A percentile compares a stretch with the other conserved stretches of the same genome.
phyloP scores from a whole-genome alignment of 2,888 invertebrate species.

The Perizoma affinitatum region DNA sequence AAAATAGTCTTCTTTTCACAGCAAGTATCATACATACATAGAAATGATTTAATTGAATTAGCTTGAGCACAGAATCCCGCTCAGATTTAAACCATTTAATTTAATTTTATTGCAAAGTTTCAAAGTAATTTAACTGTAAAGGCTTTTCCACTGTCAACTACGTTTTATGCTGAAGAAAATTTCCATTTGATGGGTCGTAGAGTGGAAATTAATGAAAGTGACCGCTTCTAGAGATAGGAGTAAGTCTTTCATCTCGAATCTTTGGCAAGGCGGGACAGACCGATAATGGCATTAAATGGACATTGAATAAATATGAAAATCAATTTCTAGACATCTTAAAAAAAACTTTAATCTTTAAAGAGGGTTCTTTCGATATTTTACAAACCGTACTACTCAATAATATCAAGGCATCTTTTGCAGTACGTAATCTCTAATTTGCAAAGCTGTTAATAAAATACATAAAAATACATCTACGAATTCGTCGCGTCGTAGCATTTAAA shows the following conservation, averaged over 20 bases:
- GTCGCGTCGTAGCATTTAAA: no score
- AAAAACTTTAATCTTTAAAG: no score
- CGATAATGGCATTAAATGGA: no score
- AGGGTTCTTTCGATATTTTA: no score
- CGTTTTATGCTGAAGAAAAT: slow-evolving; percentile 7
- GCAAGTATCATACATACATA: not conserved
- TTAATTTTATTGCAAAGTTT: not conserved
- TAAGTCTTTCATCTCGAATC: not conserved
- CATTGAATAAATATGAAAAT: no score
- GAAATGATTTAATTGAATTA: not conserved
- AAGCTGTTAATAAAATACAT: no score
- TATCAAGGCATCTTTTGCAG: no score
- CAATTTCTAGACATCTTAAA: no score
- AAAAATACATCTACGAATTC: no score
- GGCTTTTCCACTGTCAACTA: slow-evolving; percentile 12
- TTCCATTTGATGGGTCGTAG: slow-evolving; percentile 1
- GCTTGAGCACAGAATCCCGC: not conserved
- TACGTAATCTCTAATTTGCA: no score
- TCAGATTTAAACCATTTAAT: not conserved
- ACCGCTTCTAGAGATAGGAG: not conserved
- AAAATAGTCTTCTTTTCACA: not conserved
- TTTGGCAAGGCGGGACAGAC: no score
- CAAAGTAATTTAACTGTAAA: slow-evolving; percentile 6
- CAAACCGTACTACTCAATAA: no score
- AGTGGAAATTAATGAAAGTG: not conserved